Percentiles rank a stretch among this genome's conserved stretches.
These are phyloP conservation scores for Polypterus senegalus DNA, from an alignment of 2,113 vertebrate genomes.

Conservation along the genomic window DNA sequence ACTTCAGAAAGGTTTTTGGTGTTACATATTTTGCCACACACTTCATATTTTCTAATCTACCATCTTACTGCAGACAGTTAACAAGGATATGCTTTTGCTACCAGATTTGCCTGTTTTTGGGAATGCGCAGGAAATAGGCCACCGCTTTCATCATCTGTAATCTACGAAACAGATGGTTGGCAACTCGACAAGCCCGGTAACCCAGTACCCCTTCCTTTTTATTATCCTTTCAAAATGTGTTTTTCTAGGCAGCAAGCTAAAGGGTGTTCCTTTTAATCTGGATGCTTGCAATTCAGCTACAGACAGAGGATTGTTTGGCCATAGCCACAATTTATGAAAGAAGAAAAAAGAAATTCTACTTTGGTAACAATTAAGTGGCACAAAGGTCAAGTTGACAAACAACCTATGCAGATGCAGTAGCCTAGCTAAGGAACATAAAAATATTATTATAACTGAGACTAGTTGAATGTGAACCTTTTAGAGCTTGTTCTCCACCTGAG, in stretches of 20 bases:
- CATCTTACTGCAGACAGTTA: not conserved
- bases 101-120: not conserved
- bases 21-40: too few relatives aligned
- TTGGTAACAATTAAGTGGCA: too few relatives aligned
- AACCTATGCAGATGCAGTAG: too few relatives aligned
- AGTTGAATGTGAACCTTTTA: too few relatives aligned
- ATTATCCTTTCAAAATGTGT: not conserved
- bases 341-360: too few relatives aligned
- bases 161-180: conserved; percentile 5
- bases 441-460: too few relatives aligned
- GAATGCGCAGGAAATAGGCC: not conserved
- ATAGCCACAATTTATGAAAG: too few relatives aligned
- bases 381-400: too few relatives aligned
- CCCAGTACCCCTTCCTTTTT: not conserved
- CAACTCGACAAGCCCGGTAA: not conserved
- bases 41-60: too few relatives aligned
- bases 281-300: not conserved
- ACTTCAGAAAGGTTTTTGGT: too few relatives aligned
- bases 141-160: conserved; percentile 1
- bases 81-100: not conserved
- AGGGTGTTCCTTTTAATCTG: not conserved
- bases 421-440: too few relatives aligned
- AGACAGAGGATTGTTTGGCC: not conserved
- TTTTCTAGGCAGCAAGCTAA: not conserved
- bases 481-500: too few relatives aligned